phyloP scores from a whole-genome alignment of 2,888 invertebrate genomes.

The Orthosia cruda region DNA sequence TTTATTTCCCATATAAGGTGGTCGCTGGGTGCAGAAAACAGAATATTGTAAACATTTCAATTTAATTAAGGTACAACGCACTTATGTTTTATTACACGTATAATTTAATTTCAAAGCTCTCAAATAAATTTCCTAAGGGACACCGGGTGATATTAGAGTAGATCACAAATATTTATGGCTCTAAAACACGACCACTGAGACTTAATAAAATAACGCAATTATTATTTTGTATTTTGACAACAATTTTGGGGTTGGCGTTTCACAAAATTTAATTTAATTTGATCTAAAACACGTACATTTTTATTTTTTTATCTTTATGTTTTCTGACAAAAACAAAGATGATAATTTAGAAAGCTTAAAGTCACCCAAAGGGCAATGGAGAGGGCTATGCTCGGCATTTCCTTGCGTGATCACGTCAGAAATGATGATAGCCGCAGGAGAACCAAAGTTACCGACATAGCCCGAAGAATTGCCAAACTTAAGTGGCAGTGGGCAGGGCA shows the following conservation, averaged over 20 bases:
- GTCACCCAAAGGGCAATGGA: too few relatives aligned
- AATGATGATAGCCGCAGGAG: too few relatives aligned
- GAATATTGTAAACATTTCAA: conserved; percentile 14
- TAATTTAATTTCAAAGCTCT: conserved; percentile 24
- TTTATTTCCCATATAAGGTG: not conserved
- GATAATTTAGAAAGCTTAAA: too few relatives aligned
- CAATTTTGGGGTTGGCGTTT: not conserved
- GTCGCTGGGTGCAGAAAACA: not conserved
- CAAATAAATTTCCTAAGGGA: conserved; percentile 42
- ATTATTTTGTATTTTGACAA: not conserved
- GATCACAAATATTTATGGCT: conserved; percentile 37
- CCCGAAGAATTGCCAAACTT: too few relatives aligned
- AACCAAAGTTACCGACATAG: too few relatives aligned
- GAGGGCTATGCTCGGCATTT: too few relatives aligned
- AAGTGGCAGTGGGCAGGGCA: too few relatives aligned
- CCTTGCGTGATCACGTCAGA: too few relatives aligned
- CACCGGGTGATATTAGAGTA: conserved; percentile 12
- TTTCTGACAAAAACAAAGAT: too few relatives aligned
- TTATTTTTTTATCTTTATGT: not conserved
- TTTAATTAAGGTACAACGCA: not conserved
- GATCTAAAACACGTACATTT: too few relatives aligned
- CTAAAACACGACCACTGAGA: conserved; percentile 29
- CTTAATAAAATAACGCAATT: conserved; percentile 4
- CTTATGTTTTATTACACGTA: conserved; percentile 13
- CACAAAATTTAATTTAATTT: not conserved